Percentiles rank a stretch among this genome's conserved stretches.
phyloP scores from a whole-genome alignment of 1,140 invertebrate species.

The Proctacanthus coquilletti region DNA sequence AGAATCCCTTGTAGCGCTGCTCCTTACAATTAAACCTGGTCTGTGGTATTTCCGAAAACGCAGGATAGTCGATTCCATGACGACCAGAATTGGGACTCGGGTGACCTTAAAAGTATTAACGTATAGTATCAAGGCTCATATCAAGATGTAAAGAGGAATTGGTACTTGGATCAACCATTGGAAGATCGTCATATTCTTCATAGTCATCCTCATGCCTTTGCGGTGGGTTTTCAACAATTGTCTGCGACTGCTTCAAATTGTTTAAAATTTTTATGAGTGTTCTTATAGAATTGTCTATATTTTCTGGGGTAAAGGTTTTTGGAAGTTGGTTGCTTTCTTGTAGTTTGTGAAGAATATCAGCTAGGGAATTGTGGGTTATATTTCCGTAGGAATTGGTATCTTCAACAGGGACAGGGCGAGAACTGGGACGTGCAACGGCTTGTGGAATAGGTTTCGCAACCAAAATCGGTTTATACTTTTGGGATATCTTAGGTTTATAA shows the following conservation, averaged over 20 bases:
- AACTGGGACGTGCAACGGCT: too few species aligned
- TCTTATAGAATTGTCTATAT: constrained; percentile 59
- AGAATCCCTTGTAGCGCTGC: constrained; percentile 79
- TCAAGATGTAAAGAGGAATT: too few species aligned
- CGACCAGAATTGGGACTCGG: constrained; percentile 46
- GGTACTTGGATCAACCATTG: constrained; percentile 15
- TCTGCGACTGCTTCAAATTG: constrained; percentile 39
- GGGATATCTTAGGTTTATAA: too few species aligned
- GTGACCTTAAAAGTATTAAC: constrained; percentile 14
- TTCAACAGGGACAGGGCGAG: too few species aligned
- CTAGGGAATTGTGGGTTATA: constrained; percentile 20
- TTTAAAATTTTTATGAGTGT: constrained; percentile 56
- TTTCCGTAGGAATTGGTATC: too few species aligned
- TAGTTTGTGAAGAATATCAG: constrained; percentile 42
- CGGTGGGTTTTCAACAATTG: constrained; percentile 23
- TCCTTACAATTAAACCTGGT: constrained; percentile 69
- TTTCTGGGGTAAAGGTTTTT: constrained; percentile 53
- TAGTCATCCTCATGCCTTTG: constrained; percentile 24
- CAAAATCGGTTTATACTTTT: too few species aligned
- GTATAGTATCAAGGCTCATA: too few species aligned
- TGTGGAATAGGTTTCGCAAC: too few species aligned
- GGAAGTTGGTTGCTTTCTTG: constrained; percentile 57
- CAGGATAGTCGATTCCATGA: constrained; percentile 71
- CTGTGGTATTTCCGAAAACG: constrained; percentile 53
- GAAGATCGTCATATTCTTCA: constrained; percentile 13